These are phyloP conservation scores for Taenioides sp. DNA, from an alignment of 2,797 vertebrate genomes.

Conservation along the genomic window DNA sequence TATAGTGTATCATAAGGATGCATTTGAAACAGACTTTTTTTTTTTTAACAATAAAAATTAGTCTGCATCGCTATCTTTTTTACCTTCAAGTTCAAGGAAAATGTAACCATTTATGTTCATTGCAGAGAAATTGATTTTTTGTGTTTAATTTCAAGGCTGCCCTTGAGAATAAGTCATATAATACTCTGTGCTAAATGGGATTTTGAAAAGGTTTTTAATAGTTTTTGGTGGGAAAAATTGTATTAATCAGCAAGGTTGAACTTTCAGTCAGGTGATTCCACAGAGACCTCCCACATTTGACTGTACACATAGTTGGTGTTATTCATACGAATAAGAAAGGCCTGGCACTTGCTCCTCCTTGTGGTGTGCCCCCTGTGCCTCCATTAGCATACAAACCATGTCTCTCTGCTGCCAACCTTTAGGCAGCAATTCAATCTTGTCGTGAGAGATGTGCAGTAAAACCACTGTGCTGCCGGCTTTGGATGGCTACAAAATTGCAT, in stretches of 20 bases:
- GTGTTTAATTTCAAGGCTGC: not conserved
- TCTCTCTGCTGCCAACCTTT: constrained; percentile 69
- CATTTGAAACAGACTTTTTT: no score
- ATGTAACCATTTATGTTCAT: not conserved
- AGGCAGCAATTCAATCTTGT: constrained; percentile 72
- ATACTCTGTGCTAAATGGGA: no score
- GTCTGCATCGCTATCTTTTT: not conserved
- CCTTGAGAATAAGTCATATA: no score
- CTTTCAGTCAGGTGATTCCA: constrained; percentile 18
- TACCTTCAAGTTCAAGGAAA: no score
- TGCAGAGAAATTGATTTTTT: not conserved
- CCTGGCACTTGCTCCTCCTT: constrained; percentile 45
- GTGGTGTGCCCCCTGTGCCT: constrained; percentile 33
- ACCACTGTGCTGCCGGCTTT: constrained; percentile 62
- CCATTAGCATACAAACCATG: constrained; percentile 73
- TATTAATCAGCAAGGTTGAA: no score
- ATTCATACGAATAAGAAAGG: constrained; percentile 43
- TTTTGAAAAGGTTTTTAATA: no score
- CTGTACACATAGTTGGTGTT: constrained; percentile 55
- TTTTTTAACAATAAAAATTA: not conserved
- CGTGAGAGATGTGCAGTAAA: constrained; percentile 63
- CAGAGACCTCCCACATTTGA: constrained; percentile 55
- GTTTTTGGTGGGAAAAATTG: no score
- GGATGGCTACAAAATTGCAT: constrained; percentile 67
- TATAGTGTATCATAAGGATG: no score